Evolutionary conservation across 2,888 invertebrate species (phyloP).

Genomic region (Slavum lentiscoides): DNA sequence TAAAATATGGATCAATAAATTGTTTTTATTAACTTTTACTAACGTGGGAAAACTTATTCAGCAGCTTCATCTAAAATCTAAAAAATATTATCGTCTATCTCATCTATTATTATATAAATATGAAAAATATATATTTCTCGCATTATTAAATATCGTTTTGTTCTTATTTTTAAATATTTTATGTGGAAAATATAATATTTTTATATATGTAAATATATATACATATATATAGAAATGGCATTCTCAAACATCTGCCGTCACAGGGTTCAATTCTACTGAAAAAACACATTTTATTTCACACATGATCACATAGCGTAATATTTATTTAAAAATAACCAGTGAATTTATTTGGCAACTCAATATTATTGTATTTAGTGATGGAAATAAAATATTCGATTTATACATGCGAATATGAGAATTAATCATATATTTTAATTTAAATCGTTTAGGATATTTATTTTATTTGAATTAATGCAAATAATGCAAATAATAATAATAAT

Average conservation of each 20-base stretch:
- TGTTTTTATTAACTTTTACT: background rate
- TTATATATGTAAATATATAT: background rate
- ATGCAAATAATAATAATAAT: too few species aligned
- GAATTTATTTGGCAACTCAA: slow-evolving; percentile 8
- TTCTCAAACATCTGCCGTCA: slow-evolving; percentile 18
- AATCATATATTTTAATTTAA: too few species aligned
- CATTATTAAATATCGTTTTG: background rate
- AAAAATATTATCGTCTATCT: too few species aligned
- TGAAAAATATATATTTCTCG: too few species aligned
- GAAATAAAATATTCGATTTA: too few species aligned
- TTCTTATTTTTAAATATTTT: background rate
- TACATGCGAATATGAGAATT: too few species aligned
- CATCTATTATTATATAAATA: too few species aligned
- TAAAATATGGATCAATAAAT: background rate
- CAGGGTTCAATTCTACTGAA: slow-evolving; percentile 7
- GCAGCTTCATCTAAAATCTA: too few species aligned
- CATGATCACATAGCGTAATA: slow-evolving; percentile 20
- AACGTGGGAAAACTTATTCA: too few species aligned
- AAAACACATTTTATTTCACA: slow-evolving; percentile 20
- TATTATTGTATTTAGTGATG: background rate
- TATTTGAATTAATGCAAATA: too few species aligned
- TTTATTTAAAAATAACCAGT: slow-evolving; percentile 28
- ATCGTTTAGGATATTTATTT: too few species aligned
- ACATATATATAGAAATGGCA: background rate
- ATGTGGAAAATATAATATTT: background rate